These are phyloP conservation scores for Lepidothrix coronata DNA, from an alignment of 2,113 vertebrate genomes.

Conservation along the genomic window DNA sequence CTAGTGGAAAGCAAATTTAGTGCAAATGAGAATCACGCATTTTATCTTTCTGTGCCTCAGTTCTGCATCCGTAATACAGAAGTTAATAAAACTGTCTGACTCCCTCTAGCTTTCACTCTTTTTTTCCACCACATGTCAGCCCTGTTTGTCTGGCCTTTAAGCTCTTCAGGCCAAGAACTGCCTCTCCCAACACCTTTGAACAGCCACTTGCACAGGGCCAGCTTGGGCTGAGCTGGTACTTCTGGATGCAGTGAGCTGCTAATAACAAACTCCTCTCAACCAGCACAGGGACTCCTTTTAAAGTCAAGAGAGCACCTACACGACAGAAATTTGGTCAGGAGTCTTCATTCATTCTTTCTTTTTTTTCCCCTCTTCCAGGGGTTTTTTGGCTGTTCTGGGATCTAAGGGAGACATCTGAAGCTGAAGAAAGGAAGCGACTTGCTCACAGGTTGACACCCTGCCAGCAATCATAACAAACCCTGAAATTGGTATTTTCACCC, in stretches of 20 bases:
- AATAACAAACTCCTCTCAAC: background rate
- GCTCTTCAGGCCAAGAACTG: background rate
- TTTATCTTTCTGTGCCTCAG: constrained; percentile 50
- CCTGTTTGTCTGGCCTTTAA: background rate
- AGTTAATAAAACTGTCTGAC: constrained; percentile 49
- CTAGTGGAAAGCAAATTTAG: constrained; percentile 60
- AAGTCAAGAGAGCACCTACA: background rate
- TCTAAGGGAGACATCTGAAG: background rate
- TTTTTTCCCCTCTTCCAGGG: background rate
- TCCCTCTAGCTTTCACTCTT: background rate
- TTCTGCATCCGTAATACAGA: constrained; percentile 45
- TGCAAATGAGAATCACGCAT: constrained; percentile 59
- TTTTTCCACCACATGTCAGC: background rate
- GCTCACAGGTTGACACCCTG: constrained; percentile 33
- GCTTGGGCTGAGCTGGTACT: background rate
- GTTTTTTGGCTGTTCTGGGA: background rate
- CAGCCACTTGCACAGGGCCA: background rate
- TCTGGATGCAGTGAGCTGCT: background rate
- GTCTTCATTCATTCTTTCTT: background rate
- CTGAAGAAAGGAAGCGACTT: background rate
- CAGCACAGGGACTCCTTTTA: background rate
- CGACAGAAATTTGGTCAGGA: background rate
- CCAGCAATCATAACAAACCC: constrained; percentile 56
- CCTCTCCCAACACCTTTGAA: background rate
- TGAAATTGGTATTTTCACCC: constrained; percentile 73